Base-by-base conservation (phyloP, 2,888 invertebrate species). In the Lasius fuliginosus region DNA sequence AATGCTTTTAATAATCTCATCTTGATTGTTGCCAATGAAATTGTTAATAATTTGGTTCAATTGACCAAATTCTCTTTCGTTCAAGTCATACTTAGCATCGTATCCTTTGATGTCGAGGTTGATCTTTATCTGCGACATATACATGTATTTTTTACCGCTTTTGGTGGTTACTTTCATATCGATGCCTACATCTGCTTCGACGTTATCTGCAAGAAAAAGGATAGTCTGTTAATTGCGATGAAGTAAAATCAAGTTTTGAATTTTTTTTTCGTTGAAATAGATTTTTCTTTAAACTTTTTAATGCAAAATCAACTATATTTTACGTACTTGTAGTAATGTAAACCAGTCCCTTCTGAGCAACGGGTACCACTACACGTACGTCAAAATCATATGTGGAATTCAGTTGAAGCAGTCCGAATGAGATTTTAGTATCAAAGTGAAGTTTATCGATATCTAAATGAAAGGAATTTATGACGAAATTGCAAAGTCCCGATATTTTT, bases 1-100 rank as follows among this genome's bases (percentile, higher is more conserved):
- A 23, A 94, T 91, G 5, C 92, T 90, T 3, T 89, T 90, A 36
- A 95, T 89, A 42, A 95, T 91, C 76, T 95, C 95, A 23, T 92
- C 64, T 30, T 92, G 93, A 84, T 94, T 95, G 46, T 84, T 90
- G 18, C 85, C 77, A 6, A 94, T 30, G 0, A 93, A 92, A 0
- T 90, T 58, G 33, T 84, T 91, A 6, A 94, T 90, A 0, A 93
- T 92, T 1, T 88, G 83, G 1, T 85, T 83, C 6, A 95, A 42
- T 18, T 92, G 86, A 46, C 85, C 86, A 8, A 86, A 84, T 0
- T 89, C 85, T 0, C 79, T 12, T 9, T 81, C 90, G 1, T 87
- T 83, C 12, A 76, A 27, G 1, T 92, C 56, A 8, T 60, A 93
- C 0, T 92, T 73, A 0, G 92, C 88, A 0, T n/a, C 73, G 76